Conservation (phyloP, 2,797 vertebrate genomes). For the Sparidentex hasta region DNA sequence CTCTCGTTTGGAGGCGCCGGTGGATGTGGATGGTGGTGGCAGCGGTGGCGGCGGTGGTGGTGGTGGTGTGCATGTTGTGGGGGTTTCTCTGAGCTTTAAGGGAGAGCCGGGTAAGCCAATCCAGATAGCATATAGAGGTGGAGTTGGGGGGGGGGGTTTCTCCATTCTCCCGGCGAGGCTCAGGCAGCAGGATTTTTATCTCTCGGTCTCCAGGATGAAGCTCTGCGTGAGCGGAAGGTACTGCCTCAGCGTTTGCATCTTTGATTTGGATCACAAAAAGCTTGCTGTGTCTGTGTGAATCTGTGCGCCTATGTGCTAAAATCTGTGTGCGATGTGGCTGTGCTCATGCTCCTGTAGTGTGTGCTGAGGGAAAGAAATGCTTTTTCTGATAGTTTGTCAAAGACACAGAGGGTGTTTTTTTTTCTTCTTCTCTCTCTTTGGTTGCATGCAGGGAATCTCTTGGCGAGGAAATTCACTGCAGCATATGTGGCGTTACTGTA, state of each 20-base stretch:
- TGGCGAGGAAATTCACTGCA: conserved; percentile 55
- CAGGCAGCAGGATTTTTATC: conserved; percentile 64
- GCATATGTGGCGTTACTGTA: conserved; percentile 47
- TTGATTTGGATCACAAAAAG: conserved; percentile 64
- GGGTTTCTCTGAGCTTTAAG: conserved; percentile 74
- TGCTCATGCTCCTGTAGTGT: conserved; percentile 39
- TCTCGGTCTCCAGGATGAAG: conserved; percentile 77
- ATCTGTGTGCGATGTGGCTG: conserved; percentile 62
- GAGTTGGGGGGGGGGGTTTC: conserved; percentile 49
- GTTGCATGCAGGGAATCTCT: conserved; percentile 43
- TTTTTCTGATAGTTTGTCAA: conserved; percentile 62
- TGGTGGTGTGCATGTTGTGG: conserved; percentile 62
- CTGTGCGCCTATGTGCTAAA: conserved; percentile 41
- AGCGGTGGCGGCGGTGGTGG: conserved; percentile 20
- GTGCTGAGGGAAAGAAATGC: conserved; percentile 39
- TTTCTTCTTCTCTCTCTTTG: conserved; percentile 4
- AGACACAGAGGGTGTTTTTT: conserved; percentile 40
- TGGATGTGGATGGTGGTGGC: not conserved
- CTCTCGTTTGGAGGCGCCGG: conserved; percentile 32
- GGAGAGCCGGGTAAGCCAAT: conserved; percentile 73
- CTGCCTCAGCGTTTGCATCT: conserved; percentile 60
- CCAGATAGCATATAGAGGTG: conserved; percentile 56
- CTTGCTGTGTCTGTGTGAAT: conserved; percentile 40
- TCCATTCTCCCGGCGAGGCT: conserved; percentile 59
- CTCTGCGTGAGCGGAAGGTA: conserved; percentile 83